phyloP scores from a whole-genome alignment of 2,797 vertebrate species.

The Distichodus sexfasciatus region DNA sequence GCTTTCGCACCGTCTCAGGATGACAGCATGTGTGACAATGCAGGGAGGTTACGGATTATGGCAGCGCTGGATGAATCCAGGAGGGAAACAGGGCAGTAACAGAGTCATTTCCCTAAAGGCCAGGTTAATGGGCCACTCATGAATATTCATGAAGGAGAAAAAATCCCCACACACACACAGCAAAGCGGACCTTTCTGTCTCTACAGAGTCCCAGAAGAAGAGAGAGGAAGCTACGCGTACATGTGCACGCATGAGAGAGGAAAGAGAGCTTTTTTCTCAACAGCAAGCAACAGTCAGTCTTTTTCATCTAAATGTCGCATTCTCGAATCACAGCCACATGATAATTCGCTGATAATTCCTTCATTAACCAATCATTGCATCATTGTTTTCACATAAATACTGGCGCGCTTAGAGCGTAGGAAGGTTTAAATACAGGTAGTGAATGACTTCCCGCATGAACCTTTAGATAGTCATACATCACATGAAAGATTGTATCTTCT shows the following conservation, averaged over 20 bases:
- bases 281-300: background rate
- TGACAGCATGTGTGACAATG: slow-evolving; percentile 39
- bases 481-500: background rate
- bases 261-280: slow-evolving; percentile 2
- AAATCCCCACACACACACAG: slow-evolving; percentile 20
- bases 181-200: slow-evolving; percentile 32
- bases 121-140: slow-evolving; percentile 40
- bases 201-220: slow-evolving; percentile 5
- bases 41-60: slow-evolving; percentile 47
- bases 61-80: slow-evolving; percentile 39
- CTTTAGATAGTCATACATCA: slow-evolving; percentile 12
- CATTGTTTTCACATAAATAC: background rate
- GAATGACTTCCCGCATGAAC: background rate
- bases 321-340: no score
- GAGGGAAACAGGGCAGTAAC: slow-evolving; percentile 32
- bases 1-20: slow-evolving; percentile 14
- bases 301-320: no score
- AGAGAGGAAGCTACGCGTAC: slow-evolving; percentile 19
- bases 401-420: no score
- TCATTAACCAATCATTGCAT: background rate
- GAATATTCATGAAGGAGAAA: slow-evolving; percentile 45
- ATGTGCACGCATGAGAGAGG: no score
- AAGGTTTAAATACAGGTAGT: background rate
- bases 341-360: no score
- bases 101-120: slow-evolving; percentile 37